phyloP scores from a whole-genome alignment of 2,888 invertebrate species.

The Polietes domitor region DNA sequence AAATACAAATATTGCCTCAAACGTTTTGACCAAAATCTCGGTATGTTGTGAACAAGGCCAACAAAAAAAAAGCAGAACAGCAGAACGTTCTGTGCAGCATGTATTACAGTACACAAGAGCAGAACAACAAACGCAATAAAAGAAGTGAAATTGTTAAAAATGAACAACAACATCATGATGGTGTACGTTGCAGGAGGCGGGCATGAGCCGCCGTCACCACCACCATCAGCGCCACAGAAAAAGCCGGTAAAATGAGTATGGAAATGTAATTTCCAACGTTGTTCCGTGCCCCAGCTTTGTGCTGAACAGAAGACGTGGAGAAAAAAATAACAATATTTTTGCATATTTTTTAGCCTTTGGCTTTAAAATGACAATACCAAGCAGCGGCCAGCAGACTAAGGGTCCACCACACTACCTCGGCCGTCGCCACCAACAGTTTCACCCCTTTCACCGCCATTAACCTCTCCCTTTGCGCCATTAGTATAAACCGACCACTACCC shows the following conservation, averaged over 20 bases:
- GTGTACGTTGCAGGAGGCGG: conserved; percentile 29
- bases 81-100: neutral
- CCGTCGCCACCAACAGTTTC: neutral
- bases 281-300: conserved; percentile 61
- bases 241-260: conserved; percentile 65
- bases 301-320: neutral
- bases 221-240: conserved; percentile 35
- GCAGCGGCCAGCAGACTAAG: conserved; percentile 18
- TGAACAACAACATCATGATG: conserved; percentile 61
- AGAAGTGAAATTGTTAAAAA: conserved; percentile 66
- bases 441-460: neutral
- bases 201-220: conserved; percentile 14
- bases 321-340: conserved; percentile 16
- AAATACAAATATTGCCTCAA: conserved; percentile 65
- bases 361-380: conserved; percentile 62
- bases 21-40: conserved; percentile 67
- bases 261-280: conserved; percentile 70
- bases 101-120: conserved; percentile 8
- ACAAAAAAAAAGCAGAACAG: conserved; percentile 28
- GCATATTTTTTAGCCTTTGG: conserved; percentile 54
- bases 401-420: neutral
- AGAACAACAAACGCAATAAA: conserved; percentile 56
- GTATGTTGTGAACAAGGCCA: conserved; percentile 55
- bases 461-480: neutral
- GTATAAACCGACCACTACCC: neutral